Evolutionary conservation across 2,888 invertebrate species (phyloP).

Genomic region (Drosophila seclusa): DNA sequence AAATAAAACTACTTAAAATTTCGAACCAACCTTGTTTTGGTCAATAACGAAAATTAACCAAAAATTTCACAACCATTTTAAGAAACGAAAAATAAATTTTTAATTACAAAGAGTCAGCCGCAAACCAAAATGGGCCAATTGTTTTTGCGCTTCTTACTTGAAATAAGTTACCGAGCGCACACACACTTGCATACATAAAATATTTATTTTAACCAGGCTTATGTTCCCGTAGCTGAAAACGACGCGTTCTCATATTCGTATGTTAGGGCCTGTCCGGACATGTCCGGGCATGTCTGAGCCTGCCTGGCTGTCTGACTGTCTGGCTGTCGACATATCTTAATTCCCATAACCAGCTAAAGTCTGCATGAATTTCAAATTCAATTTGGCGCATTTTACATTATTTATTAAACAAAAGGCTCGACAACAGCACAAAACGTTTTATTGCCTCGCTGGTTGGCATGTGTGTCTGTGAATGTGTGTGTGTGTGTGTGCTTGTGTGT

Average conservation of each 20-base stretch:
- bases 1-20: background rate
- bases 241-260: constrained; percentile 31
- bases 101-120: background rate
- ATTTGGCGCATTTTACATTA: constrained; percentile 80
- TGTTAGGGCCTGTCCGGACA: constrained; percentile 22
- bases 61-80: background rate
- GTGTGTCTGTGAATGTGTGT: constrained; percentile 17
- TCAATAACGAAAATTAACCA: background rate
- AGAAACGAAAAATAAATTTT: background rate
- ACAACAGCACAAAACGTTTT: constrained; percentile 71
- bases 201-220: constrained; percentile 24
- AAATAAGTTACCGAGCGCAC: background rate
- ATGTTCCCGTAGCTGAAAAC: constrained; percentile 30
- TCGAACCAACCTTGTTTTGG: background rate
- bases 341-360: constrained; percentile 78
- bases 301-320: constrained; percentile 19
- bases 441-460: constrained; percentile 51
- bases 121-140: constrained; percentile 5
- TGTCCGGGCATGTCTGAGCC: constrained; percentile 29
- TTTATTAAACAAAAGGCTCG: constrained; percentile 80
- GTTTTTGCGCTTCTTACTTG: background rate
- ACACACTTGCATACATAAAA: background rate
- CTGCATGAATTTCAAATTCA: constrained; percentile 82
- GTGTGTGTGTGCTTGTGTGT: constrained; percentile 21
- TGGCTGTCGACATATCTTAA: constrained; percentile 72